Conservation (phyloP, 2,797 vertebrate genomes). For the Parambassis ranga region DNA sequence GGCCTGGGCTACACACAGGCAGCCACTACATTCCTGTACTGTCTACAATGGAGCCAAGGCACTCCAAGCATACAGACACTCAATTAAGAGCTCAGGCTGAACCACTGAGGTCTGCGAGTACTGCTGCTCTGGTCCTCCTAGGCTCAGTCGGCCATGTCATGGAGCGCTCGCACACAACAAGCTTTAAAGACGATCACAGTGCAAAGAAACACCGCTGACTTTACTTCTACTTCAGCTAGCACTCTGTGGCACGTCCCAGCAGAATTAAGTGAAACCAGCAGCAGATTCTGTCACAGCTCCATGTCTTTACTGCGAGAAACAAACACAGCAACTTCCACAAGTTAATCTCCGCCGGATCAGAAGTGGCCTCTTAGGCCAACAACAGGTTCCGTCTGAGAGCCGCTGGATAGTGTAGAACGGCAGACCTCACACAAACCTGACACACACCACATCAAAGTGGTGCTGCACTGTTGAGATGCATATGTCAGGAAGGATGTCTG, state of each 20-base stretch:
- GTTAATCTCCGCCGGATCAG: neutral
- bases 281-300: neutral
- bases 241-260: too few species aligned
- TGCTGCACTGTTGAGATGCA: constrained; percentile 6
- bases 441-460: constrained; percentile 40
- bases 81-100: neutral
- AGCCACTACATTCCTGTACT: constrained; percentile 15
- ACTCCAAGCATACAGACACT: neutral
- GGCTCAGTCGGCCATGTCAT: too few species aligned
- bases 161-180: too few species aligned
- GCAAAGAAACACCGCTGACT: too few species aligned
- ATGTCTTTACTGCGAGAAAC: neutral
- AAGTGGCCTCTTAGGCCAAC: neutral
- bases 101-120: neutral
- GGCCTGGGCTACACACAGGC: neutral
- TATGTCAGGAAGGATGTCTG: constrained; percentile 33
- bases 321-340: neutral
- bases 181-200: too few species aligned
- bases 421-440: constrained; percentile 21
- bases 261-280: too few species aligned
- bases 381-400: neutral
- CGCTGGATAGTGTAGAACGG: neutral
- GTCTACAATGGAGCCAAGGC: neutral
- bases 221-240: too few species aligned
- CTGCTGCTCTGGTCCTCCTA: neutral